Evolutionary conservation across 2,797 vertebrate species (phyloP).

Genomic region (Amniataba percoides): DNA sequence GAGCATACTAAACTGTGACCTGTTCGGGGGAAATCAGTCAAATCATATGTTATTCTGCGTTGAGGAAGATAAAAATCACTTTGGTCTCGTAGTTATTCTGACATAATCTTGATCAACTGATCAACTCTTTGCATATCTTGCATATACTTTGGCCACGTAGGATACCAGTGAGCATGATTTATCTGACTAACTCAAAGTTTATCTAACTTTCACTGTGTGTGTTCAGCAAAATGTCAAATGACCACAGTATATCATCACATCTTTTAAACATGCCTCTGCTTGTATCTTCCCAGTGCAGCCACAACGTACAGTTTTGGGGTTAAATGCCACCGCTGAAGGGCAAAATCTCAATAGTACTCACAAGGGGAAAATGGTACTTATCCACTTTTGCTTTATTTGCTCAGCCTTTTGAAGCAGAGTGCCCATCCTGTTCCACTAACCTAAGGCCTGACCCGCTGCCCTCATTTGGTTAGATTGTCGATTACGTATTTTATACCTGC

Average conservation of each 20-base stretch:
- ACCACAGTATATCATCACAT: background rate
- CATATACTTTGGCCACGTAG: background rate
- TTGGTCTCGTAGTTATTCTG: background rate
- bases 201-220: background rate
- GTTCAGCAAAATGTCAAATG: background rate
- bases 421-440: slow-evolving; percentile 1
- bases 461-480: slow-evolving; percentile 4
- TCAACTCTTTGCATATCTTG: background rate
- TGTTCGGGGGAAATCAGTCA: background rate
- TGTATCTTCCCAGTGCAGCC: background rate
- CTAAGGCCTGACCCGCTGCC: background rate
- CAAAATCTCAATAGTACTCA: slow-evolving; percentile 4
- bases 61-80: background rate
- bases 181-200: background rate
- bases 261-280: slow-evolving; percentile 2
- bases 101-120: background rate
- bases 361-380: background rate
- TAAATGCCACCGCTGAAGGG: background rate
- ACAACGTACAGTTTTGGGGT: background rate
- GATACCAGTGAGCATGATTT: background rate
- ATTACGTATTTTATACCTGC: background rate
- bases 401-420: background rate
- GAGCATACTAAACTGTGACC: background rate
- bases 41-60: background rate
- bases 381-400: background rate